Conservation (phyloP, 2,888 invertebrate genomes). For the Drosophila phalerata region DNA sequence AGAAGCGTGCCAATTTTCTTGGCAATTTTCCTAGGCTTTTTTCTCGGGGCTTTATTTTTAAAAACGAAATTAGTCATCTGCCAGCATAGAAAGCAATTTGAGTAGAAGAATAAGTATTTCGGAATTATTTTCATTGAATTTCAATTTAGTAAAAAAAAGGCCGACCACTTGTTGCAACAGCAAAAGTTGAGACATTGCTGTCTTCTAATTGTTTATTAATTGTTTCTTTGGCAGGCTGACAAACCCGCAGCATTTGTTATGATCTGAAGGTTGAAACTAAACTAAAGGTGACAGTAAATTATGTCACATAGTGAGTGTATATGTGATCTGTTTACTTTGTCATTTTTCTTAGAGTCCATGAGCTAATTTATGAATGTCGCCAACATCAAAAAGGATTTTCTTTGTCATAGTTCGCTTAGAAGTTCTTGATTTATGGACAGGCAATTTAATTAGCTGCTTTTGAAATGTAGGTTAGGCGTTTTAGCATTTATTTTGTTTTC, state of each 20-base stretch:
- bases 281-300: constrained; percentile 26
- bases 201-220: constrained; percentile 45
- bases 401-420: constrained; percentile 29
- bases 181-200: constrained; percentile 9
- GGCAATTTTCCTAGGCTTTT: constrained; percentile 58
- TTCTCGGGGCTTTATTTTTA: constrained; percentile 66
- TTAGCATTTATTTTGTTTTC: constrained; percentile 8
- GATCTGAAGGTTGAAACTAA: constrained; percentile 23
- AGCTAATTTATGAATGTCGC: constrained; percentile 53
- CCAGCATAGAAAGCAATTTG: constrained; percentile 32
- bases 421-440: constrained; percentile 48
- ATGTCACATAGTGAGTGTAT: constrained; percentile 12
- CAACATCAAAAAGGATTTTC: constrained; percentile 18
- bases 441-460: constrained; percentile 46
- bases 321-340: constrained; percentile 2
- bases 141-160: constrained; percentile 34
- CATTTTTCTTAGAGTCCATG: constrained; percentile 37
- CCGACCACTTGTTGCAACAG: constrained; percentile 65
- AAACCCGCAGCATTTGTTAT: constrained; percentile 14
- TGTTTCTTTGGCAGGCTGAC: constrained; percentile 31
- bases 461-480: constrained; percentile 62
- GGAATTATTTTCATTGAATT: constrained; percentile 43
- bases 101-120: constrained; percentile 6
- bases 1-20: constrained; percentile 79
- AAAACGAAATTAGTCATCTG: constrained; percentile 67